Base-by-base conservation (phyloP, 1,140 invertebrate species). In the Pseudomyrmex pallidus region DNA sequence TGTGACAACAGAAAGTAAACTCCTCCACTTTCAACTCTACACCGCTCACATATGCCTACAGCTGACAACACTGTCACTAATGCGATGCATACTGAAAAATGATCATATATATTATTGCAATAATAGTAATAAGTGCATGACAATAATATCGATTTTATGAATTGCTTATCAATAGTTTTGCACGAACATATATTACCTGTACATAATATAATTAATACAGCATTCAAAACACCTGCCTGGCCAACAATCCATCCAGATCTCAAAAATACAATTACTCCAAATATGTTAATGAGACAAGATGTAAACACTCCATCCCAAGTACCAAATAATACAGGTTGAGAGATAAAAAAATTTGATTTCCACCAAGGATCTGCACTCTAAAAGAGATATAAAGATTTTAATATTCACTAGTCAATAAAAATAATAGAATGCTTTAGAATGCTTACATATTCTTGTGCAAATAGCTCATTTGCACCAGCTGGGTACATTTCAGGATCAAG, bases 271-370 rank as follows among this genome's bases (percentile, higher is more conserved):
- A 99, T 99, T 1, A 99, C 98, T 89, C 98, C 98, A 95, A 99
- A 98, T 48, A 99, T 98, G 94, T 99, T 99, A 90, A 99, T 98
- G 90, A 99, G 96, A 91, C 98, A 98, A 54, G 97, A 97, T 82
- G 98, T 98, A 92, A 98, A 99, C 12, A 99, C 99, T 86, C 98
- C 99, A 95, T 99, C 98, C 98, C 98, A 99, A 2, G 98, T 98
- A 15, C 98, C 98, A 96, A 99, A 99, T 22, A 99, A 95, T 64
- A 99, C 97, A 63, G 98, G 98, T 92, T 98, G 97, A 48, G 97
- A 98, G 92, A 98, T 97, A 90, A 99, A 98, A 92, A 98, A 98
- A 91, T 98, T 98, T 25, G 97, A 97, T 94, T 98, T 97, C 98
- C 98, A 98, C 97, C 97, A 98, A 67, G 97, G 97, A 87, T 96